Conservation (phyloP, 2,113 vertebrate species). For the Melanerpes aurifrons region DNA sequence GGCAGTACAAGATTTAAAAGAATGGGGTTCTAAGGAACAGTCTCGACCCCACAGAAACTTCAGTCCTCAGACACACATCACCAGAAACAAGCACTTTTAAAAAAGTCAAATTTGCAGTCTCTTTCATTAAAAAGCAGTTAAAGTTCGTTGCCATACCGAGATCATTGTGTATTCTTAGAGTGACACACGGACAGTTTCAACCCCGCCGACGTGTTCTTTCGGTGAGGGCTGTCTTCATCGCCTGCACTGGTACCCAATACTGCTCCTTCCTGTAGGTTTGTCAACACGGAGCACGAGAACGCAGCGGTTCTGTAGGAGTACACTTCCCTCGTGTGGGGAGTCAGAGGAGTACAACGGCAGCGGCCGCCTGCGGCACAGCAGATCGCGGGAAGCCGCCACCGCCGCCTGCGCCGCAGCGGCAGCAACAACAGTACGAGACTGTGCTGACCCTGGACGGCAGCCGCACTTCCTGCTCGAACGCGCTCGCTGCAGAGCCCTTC, state of each 20-base stretch:
- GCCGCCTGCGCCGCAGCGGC: fast-evolving
- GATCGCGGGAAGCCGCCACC: fast-evolving
- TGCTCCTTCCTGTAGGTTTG: fast-evolving
- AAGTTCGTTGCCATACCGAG: fast-evolving
- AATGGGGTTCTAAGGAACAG: background rate
- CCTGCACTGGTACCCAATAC: fast-evolving
- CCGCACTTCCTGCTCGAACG: fast-evolving
- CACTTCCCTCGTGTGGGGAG: fast-evolving
- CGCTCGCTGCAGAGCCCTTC: fast-evolving
- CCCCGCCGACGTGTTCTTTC: fast-evolving
- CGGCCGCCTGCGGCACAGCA: fast-evolving
- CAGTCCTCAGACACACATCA: fast-evolving
- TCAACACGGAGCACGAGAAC: fast-evolving
- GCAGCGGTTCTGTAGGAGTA: fast-evolving
- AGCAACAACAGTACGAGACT: no score
- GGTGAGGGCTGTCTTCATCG: fast-evolving
- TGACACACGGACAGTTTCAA: fast-evolving
- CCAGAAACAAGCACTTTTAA: background rate
- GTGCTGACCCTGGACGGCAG: fast-evolving
- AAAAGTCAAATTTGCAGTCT: background rate
- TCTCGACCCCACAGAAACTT: fast-evolving
- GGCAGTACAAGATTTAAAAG: fast-evolving
- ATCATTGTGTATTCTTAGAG: fast-evolving
- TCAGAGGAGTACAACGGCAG: fast-evolving
- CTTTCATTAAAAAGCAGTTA: background rate